These are phyloP conservation scores for Chironomus riparius DNA, from an alignment of 2,888 invertebrate genomes.

Conservation along the genomic window DNA sequence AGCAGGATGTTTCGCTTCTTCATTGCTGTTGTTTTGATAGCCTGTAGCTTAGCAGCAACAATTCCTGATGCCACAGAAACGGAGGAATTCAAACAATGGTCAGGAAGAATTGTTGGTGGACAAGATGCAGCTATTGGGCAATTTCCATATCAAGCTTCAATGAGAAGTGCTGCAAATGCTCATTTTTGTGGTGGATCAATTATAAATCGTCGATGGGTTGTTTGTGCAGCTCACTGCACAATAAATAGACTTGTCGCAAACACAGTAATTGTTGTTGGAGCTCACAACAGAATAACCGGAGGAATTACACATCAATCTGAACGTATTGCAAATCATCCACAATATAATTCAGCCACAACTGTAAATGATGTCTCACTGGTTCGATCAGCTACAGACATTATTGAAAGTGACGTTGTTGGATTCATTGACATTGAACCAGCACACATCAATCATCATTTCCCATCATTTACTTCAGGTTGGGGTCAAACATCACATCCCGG, in stretches of 20 bases:
- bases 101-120: not conserved
- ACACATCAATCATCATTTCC: not conserved
- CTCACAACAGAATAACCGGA: slow-evolving; percentile 17
- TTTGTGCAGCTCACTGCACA: slow-evolving; percentile 32
- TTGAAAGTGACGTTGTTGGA: not conserved
- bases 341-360: slow-evolving; percentile 13
- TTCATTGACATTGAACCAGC: slow-evolving; percentile 26
- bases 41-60: not conserved
- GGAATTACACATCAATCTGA: slow-evolving; percentile 8
- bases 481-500: slow-evolving; percentile 28
- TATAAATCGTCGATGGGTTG: not conserved
- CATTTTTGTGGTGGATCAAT: not conserved
- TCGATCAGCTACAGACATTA: not conserved
- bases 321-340: slow-evolving; percentile 17
- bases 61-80: slow-evolving; percentile 3
- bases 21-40: not conserved
- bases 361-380: slow-evolving; percentile 16
- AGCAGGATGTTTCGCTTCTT: not conserved
- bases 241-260: not conserved
- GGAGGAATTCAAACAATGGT: not conserved
- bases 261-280: slow-evolving; percentile 24
- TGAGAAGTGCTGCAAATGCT: not conserved
- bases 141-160: not conserved
- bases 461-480: slow-evolving; percentile 23
- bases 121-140: not conserved